These are phyloP conservation scores for Nestor notabilis DNA, from an alignment of 2,113 vertebrate genomes.

Conservation along the genomic window DNA sequence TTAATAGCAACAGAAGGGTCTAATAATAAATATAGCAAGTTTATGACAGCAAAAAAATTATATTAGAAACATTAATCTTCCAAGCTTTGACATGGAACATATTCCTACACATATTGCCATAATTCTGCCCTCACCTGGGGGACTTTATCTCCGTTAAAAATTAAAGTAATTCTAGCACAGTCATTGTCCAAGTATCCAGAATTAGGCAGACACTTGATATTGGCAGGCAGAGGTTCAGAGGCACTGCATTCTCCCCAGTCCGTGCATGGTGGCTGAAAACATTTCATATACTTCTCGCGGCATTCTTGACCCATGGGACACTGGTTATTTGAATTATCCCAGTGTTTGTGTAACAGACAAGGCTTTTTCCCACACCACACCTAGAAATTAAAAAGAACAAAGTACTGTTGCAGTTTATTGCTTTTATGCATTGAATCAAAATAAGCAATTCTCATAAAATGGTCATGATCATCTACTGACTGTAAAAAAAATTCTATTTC, in stretches of 20 bases:
- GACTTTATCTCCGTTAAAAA: conserved; percentile 86
- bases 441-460: neutral
- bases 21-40: neutral
- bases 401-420: neutral
- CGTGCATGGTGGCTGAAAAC: conserved; percentile 85
- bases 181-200: conserved; percentile 84
- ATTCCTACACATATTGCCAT: neutral
- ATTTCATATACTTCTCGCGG: conserved; percentile 81
- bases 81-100: neutral
- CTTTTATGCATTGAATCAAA: neutral
- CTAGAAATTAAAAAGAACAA: conserved; percentile 67
- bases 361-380: conserved; percentile 88
- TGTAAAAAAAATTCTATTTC: neutral
- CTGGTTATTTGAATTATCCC: conserved; percentile 35
- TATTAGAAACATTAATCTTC: neutral
- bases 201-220: conserved; percentile 86
- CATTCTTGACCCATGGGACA: conserved; percentile 87
- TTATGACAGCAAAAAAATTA: neutral
- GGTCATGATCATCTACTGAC: neutral
- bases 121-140: conserved; percentile 83
- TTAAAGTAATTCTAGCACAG: conserved; percentile 91
- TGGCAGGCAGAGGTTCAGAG: conserved; percentile 69
- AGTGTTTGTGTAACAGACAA: conserved; percentile 78
- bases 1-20: neutral
- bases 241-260: conserved; percentile 89